Conservation (phyloP, 2,888 invertebrate species). For the Serrognathus titanus region DNA sequence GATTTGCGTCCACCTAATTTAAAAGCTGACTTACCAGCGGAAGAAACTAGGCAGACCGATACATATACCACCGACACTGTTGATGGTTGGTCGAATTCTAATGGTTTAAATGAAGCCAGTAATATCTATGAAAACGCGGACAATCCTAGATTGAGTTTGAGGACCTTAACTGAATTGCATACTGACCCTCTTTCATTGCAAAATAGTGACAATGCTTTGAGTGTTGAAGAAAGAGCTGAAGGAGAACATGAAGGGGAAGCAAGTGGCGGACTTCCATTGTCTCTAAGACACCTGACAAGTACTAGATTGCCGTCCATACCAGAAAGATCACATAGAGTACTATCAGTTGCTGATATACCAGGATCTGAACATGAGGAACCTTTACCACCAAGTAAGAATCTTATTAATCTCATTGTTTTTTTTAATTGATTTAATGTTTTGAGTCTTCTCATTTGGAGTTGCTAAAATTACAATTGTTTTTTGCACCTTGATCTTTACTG, state of each 20-base stretch:
- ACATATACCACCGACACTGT: background rate
- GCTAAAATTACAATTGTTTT: background rate
- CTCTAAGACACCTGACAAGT: constrained; percentile 67
- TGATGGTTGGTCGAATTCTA: background rate
- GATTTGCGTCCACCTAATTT: constrained; percentile 51
- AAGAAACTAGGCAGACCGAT: background rate
- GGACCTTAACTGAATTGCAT: constrained; percentile 57
- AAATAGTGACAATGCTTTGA: constrained; percentile 30
- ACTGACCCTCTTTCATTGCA: constrained; percentile 42
- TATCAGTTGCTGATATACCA: constrained; percentile 39
- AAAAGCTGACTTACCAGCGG: constrained; percentile 49
- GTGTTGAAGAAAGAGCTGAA: constrained; percentile 29
- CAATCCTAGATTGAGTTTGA: constrained; percentile 54
- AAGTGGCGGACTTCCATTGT: constrained; percentile 53
- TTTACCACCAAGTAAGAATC: constrained; percentile 72
- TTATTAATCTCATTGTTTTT: no score
- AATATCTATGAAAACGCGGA: constrained; percentile 1
- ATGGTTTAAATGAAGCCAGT: constrained; percentile 2
- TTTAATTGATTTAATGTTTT: no score
- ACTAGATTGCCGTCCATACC: constrained; percentile 79
- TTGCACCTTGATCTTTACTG: background rate
- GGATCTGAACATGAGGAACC: constrained; percentile 68
- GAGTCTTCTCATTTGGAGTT: background rate
- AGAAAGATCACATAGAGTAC: constrained; percentile 58
- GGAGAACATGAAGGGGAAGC: constrained; percentile 44